Evolutionary conservation across 2,797 vertebrate genomes (phyloP).

Genomic region (Pseudocheirus occidentalis): DNA sequence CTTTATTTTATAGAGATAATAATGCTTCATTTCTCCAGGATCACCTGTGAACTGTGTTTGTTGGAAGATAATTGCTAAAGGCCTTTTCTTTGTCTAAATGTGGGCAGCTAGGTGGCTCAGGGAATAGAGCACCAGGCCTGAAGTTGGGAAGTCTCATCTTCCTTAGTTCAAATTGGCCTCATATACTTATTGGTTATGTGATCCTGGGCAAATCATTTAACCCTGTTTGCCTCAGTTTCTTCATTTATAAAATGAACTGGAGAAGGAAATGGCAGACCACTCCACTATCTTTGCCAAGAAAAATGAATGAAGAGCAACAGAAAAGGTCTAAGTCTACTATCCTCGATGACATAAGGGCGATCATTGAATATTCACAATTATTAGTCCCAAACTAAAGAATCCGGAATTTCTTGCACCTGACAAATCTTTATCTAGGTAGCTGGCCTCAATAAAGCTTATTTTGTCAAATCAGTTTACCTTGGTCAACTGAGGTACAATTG

Average conservation of each 20-base stretch:
- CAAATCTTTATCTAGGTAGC: not conserved
- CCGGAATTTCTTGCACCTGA: not conserved
- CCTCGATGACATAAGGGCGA: not conserved
- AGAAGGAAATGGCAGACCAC: not conserved
- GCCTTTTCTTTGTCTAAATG: not conserved
- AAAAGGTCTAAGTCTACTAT: not conserved
- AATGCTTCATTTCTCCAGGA: not conserved
- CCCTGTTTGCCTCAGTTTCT: not conserved
- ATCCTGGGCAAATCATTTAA: not conserved
- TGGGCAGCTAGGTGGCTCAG: not conserved
- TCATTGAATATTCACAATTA: not conserved
- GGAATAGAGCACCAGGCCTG: not conserved
- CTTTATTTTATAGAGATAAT: not conserved
- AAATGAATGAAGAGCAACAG: not conserved
- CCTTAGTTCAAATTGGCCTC: not conserved
- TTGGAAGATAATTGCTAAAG: not conserved
- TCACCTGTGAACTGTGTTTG: not conserved
- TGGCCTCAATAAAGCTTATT: not conserved
- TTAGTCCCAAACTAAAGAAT: not conserved
- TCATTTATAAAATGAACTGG: not conserved
- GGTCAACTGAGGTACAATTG: not conserved
- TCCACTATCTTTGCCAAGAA: not conserved
- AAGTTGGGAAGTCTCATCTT: not conserved
- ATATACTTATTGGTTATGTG: not conserved
- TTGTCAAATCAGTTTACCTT: not conserved